A percentile compares a stretch with the other conserved stretches of the same genome.
These are phyloP conservation scores for Aphaenogaster floridana DNA, from an alignment of 1,140 invertebrate genomes.

Conservation along the genomic window DNA sequence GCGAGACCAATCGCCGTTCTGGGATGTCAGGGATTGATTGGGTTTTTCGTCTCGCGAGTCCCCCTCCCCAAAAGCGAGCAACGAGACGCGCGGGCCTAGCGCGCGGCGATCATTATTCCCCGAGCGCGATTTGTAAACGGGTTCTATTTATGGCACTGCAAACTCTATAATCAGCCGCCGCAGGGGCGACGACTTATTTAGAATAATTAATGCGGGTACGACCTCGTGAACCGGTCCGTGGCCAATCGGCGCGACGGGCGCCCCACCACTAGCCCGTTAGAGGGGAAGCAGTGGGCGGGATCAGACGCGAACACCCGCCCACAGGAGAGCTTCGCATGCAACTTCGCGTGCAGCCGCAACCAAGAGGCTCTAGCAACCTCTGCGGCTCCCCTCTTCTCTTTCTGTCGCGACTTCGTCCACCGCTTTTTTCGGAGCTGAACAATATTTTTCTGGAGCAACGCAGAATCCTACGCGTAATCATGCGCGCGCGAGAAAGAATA, in stretches of 20 bases:
- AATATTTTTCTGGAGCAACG: slow-evolving; percentile 72
- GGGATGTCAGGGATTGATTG: slow-evolving; percentile 76
- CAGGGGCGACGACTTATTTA: slow-evolving; percentile 86
- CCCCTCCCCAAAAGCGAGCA: slow-evolving; percentile 59
- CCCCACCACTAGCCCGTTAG: slow-evolving; percentile 66
- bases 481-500: slow-evolving; percentile 47
- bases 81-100: slow-evolving; percentile 54
- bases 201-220: slow-evolving; percentile 85
- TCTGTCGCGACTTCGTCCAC: slow-evolving; percentile 22
- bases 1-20: slow-evolving; percentile 76
- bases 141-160: slow-evolving; percentile 86
- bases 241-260: slow-evolving; percentile 74
- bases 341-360: slow-evolving; percentile 67
- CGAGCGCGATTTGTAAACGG: slow-evolving; percentile 84
- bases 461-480: slow-evolving; percentile 72
- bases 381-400: not conserved
- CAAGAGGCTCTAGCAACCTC: not conserved
- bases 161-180: slow-evolving; percentile 85
- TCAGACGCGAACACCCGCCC: slow-evolving; percentile 73
- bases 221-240: slow-evolving; percentile 76
- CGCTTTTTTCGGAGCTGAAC: slow-evolving; percentile 60
- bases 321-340: slow-evolving; percentile 68
- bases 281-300: slow-evolving; percentile 80
- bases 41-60: slow-evolving; percentile 72
- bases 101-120: slow-evolving; percentile 79